These are phyloP conservation scores for Palaemon carinicauda DNA, from an alignment of 1,140 invertebrate species.

Conservation along the genomic window DNA sequence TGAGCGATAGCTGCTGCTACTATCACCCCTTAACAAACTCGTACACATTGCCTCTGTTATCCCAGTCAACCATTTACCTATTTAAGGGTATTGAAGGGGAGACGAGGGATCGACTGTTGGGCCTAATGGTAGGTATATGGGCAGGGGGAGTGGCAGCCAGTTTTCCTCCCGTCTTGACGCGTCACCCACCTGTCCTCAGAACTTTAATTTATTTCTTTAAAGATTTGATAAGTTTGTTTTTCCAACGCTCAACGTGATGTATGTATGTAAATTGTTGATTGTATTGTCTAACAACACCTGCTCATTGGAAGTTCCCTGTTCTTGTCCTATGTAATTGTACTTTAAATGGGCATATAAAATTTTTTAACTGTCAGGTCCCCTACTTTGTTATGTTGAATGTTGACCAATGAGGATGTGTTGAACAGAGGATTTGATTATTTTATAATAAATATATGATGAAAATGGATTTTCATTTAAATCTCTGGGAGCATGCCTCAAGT, in stretches of 20 bases:
- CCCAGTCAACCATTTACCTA: background rate
- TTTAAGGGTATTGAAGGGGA: slow-evolving; percentile 6
- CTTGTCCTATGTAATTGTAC: slow-evolving; percentile 58
- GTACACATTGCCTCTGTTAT: background rate
- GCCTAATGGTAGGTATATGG: slow-evolving; percentile 30
- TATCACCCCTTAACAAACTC: slow-evolving; percentile 17
- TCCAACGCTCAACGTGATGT: slow-evolving; percentile 61
- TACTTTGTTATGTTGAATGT: slow-evolving; percentile 61
- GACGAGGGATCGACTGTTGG: background rate
- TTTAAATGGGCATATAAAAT: slow-evolving; percentile 58
- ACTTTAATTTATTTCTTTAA: slow-evolving; percentile 51
- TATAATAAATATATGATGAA: slow-evolving; percentile 62
- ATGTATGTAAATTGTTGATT: slow-evolving; percentile 61
- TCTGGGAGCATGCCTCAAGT: background rate
- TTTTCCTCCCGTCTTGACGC: slow-evolving; percentile 38
- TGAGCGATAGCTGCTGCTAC: slow-evolving; percentile 46
- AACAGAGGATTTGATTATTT: slow-evolving; percentile 63
- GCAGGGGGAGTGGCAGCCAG: slow-evolving; percentile 45
- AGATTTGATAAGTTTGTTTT: slow-evolving; percentile 60
- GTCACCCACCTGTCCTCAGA: slow-evolving; percentile 52
- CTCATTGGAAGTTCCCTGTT: slow-evolving; percentile 46
- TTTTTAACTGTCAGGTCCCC: slow-evolving; percentile 54
- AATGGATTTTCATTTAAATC: slow-evolving; percentile 40
- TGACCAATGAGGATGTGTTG: slow-evolving; percentile 61
- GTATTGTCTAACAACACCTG: slow-evolving; percentile 53